A percentile compares a stretch with the other conserved stretches of the same genome.
Evolutionary conservation across 2,797 vertebrate species (phyloP).

Genomic region (Molossus alvarezi): DNA sequence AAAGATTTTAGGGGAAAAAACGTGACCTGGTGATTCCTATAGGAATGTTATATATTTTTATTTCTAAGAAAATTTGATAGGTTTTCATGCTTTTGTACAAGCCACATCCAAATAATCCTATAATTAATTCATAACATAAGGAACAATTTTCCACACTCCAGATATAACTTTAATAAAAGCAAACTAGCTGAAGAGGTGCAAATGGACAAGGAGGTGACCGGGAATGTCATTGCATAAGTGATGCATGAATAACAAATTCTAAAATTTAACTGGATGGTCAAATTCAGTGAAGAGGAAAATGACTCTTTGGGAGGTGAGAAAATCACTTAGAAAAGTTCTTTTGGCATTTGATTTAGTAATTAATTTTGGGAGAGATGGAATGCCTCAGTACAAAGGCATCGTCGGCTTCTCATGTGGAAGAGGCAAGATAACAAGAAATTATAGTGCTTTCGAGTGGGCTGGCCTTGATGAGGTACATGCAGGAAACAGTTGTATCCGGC

Average conservation of each 20-base stretch:
- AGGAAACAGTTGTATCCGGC: background rate
- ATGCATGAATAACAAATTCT: conserved; percentile 51
- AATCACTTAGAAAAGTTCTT: conserved; percentile 67
- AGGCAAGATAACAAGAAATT: background rate
- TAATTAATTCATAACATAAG: conserved; percentile 61
- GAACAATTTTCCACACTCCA: background rate
- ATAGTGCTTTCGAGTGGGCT: background rate
- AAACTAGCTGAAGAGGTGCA: conserved; percentile 53
- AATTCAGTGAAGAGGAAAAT: conserved; percentile 79
- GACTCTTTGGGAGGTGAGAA: conserved; percentile 67
- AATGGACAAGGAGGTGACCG: conserved; percentile 51
- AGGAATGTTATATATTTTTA: conserved; percentile 5
- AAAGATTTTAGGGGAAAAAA: conserved; percentile 47
- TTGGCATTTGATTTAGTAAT: conserved; percentile 68
- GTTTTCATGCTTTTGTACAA: conserved; percentile 64
- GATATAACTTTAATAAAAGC: conserved; percentile 71
- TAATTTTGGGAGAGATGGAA: conserved; percentile 68
- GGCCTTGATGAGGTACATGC: background rate
- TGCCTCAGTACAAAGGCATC: background rate
- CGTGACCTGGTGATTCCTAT: background rate
- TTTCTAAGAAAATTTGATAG: conserved; percentile 55
- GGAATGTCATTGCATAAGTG: background rate
- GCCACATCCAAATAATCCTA: conserved; percentile 25
- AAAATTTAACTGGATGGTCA: conserved; percentile 59
- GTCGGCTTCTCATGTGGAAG: background rate